phyloP scores from a whole-genome alignment of 2,113 vertebrate genomes.

The Ceyx melanurus region DNA sequence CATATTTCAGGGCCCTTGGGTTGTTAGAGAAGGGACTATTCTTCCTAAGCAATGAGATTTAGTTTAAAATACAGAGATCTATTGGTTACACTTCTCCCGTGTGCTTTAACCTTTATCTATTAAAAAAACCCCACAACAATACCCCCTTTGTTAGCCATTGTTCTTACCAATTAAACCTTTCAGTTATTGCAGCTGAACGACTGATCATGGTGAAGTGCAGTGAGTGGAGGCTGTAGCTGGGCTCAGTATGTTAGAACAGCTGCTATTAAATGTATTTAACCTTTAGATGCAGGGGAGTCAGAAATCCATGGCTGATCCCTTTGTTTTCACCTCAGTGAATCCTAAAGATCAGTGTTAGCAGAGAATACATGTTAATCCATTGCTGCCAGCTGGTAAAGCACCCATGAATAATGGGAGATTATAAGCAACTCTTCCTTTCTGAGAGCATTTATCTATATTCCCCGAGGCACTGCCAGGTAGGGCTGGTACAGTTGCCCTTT shows the following conservation, averaged over 20 bases:
- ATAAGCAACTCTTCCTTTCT: slow-evolving; percentile 14
- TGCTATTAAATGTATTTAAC: slow-evolving; percentile 39
- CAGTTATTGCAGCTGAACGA: neutral
- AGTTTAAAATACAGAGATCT: neutral
- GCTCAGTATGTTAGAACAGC: neutral
- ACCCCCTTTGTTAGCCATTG: neutral
- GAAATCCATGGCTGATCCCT: slow-evolving; percentile 60
- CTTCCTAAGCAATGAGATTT: neutral
- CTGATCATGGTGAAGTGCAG: neutral
- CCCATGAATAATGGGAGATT: slow-evolving; percentile 61
- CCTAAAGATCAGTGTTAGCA: slow-evolving; percentile 51
- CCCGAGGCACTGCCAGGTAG: slow-evolving; percentile 43
- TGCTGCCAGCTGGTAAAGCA: slow-evolving; percentile 62
- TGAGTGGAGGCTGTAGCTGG: neutral
- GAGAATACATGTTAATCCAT: slow-evolving; percentile 2
- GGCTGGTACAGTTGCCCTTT: slow-evolving; percentile 36
- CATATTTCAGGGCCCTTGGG: neutral
- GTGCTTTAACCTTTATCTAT: neutral
- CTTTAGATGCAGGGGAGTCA: slow-evolving; percentile 7
- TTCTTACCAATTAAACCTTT: neutral
- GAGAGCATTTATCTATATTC: slow-evolving; percentile 25
- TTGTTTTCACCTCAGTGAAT: slow-evolving; percentile 66
- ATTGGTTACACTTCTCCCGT: neutral
- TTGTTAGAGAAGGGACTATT: neutral
- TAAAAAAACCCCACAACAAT: neutral